phyloP scores from a whole-genome alignment of 2,888 invertebrate genomes.

The Tipula confusa region DNA sequence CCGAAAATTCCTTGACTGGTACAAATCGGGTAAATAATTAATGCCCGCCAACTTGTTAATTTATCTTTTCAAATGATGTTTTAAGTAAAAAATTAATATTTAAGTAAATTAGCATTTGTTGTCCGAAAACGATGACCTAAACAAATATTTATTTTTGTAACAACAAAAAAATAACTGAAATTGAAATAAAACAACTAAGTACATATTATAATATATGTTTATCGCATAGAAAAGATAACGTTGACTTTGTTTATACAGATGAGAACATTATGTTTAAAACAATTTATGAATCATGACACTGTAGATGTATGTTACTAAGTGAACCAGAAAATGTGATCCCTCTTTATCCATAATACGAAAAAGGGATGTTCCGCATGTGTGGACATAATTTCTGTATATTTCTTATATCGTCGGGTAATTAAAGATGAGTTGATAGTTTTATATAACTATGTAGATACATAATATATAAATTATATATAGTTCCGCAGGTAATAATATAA shows the following conservation, averaged over 20 bases:
- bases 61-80: neutral
- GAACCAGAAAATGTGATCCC: neutral
- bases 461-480: neutral
- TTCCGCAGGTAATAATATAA: neutral
- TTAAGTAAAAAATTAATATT: neutral
- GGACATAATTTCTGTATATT: neutral
- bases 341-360: neutral
- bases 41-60: conserved; percentile 6
- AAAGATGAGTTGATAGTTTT: neutral
- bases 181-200: neutral
- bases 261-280: neutral
- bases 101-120: neutral
- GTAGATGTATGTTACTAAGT: neutral
- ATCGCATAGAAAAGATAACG: neutral
- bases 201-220: neutral
- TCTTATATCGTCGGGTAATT: neutral
- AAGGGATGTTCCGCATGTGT: neutral
- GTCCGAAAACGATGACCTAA: neutral
- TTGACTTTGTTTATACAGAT: neutral
- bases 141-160: neutral
- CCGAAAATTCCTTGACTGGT: neutral
- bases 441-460: no score
- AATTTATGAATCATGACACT: neutral
- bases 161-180: no score
- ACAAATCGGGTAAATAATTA: neutral